Evolutionary conservation across 1,140 invertebrate genomes (phyloP).

Genomic region (Halyomorpha halys): DNA sequence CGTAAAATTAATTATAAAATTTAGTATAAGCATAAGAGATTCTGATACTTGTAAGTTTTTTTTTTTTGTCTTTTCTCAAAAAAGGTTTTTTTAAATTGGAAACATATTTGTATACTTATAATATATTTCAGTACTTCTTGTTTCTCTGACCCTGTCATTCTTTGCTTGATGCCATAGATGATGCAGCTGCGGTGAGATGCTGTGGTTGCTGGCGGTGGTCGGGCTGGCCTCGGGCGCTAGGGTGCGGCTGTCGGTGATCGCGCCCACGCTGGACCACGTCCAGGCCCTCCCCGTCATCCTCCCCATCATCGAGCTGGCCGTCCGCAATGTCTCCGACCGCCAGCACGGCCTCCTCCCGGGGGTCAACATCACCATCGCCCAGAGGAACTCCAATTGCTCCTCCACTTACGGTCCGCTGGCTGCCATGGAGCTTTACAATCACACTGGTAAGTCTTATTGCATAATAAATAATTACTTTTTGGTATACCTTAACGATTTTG

Average conservation of each 20-base stretch:
- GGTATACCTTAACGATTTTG: no score
- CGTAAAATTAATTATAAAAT: no score
- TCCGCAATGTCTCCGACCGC: slow-evolving; percentile 47
- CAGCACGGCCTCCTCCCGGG: slow-evolving; percentile 48
- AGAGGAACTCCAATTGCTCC: slow-evolving; percentile 67
- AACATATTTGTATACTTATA: no score
- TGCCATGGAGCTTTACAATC: slow-evolving; percentile 65
- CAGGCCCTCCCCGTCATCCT: slow-evolving; percentile 55
- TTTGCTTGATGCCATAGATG: neutral
- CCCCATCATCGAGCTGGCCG: slow-evolving; percentile 61
- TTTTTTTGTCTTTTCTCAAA: no score
- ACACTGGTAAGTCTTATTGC: slow-evolving; percentile 46
- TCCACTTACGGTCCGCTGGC: slow-evolving; percentile 64
- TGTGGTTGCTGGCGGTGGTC: slow-evolving; percentile 16
- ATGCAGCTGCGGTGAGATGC: slow-evolving; percentile 6
- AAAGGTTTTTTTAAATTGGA: no score
- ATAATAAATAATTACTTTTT: no score
- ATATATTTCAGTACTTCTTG: no score
- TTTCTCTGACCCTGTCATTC: no score
- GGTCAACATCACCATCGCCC: slow-evolving; percentile 54
- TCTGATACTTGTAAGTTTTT: no score
- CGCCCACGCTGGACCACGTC: slow-evolving; percentile 49
- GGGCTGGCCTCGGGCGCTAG: slow-evolving; percentile 4
- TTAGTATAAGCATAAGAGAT: no score
- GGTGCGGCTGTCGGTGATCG: slow-evolving; percentile 40